These are phyloP conservation scores for Diarsia brunnea DNA, from an alignment of 2,888 invertebrate genomes.

Conservation along the genomic window DNA sequence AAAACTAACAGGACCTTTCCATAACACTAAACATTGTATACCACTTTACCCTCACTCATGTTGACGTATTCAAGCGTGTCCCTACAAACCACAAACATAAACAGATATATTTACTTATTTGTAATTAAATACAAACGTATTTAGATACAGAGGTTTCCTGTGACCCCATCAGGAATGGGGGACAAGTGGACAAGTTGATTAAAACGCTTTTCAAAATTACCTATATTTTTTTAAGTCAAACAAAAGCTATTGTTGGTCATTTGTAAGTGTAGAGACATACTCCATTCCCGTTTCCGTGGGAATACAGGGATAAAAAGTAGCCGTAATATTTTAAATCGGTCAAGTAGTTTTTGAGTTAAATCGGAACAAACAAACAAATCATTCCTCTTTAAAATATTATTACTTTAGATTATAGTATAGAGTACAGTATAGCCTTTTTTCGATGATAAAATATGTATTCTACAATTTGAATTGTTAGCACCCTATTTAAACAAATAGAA, in stretches of 20 bases:
- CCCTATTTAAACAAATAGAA: not conserved
- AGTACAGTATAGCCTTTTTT: not conserved
- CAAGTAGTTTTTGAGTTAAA: no score
- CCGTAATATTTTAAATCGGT: no score
- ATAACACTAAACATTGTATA: conserved; percentile 67
- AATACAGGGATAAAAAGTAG: no score
- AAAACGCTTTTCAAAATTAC: not conserved
- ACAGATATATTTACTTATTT: conserved; percentile 38
- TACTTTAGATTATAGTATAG: no score
- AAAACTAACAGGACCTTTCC: conserved; percentile 71
- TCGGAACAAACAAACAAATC: no score
- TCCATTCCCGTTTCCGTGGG: no score
- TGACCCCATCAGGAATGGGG: conserved; percentile 7
- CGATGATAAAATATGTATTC: not conserved
- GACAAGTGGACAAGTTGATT: not conserved
- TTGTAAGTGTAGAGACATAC: not conserved
- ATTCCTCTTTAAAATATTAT: no score
- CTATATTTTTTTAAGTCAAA: not conserved
- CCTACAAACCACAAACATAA: conserved; percentile 20
- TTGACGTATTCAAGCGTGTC: conserved; percentile 31
- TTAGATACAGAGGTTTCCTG: not conserved
- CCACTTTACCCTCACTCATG: conserved; percentile 40
- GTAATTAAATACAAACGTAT: conserved; percentile 20
- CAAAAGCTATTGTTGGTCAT: not conserved
- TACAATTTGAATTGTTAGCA: not conserved